A percentile compares a stretch with the other conserved stretches of the same genome.
These are phyloP conservation scores for Dysdera silvatica DNA, from an alignment of 1,140 invertebrate genomes.

Conservation along the genomic window DNA sequence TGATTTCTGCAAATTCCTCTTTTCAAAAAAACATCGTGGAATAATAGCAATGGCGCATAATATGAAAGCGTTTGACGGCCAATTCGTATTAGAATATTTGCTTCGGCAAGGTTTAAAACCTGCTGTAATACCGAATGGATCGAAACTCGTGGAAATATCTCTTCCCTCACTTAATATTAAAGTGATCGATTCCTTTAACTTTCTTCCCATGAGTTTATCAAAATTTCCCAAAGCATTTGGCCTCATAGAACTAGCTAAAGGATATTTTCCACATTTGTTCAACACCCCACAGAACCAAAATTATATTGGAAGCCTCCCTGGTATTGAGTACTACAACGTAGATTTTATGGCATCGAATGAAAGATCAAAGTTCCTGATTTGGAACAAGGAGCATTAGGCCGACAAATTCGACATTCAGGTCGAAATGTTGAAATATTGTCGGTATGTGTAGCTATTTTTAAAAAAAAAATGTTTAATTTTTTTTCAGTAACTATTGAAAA, in stretches of 20 bases:
- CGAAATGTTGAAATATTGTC: not conserved
- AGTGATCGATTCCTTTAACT: conserved; percentile 13
- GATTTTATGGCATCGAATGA: not conserved
- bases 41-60: not conserved
- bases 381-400: not conserved
- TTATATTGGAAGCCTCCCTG: not conserved
- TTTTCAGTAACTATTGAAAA: too few relatives aligned
- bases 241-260: not conserved
- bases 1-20: not conserved
- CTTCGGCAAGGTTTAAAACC: not conserved
- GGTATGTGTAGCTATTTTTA: too few relatives aligned
- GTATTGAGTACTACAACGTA: not conserved
- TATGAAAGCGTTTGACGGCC: not conserved
- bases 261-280: conserved; percentile 16
- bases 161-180: not conserved
- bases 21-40: not conserved
- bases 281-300: not conserved
- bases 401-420: not conserved
- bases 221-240: conserved; percentile 11
- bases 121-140: not conserved
- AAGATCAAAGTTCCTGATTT: not conserved
- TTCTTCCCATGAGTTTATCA: not conserved
- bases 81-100: conserved; percentile 8
- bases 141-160: not conserved
- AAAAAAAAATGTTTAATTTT: too few relatives aligned